These are phyloP conservation scores for Lycorma delicatula DNA, from an alignment of 1,140 invertebrate genomes.

Conservation along the genomic window DNA sequence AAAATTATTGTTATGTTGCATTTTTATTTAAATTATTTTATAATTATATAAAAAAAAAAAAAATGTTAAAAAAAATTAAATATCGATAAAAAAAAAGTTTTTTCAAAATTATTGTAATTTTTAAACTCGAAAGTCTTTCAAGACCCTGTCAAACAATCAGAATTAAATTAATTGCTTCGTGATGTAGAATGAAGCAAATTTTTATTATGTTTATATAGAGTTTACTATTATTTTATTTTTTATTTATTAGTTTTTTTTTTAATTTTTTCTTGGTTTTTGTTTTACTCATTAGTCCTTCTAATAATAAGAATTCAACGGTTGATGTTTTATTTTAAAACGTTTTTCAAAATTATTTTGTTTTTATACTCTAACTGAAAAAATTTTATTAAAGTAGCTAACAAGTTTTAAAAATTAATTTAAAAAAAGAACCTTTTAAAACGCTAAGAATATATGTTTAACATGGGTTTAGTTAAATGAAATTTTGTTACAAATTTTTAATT, in stretches of 20 bases:
- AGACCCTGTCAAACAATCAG: conserved; percentile 1
- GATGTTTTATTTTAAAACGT: too few relatives aligned
- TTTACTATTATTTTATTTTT: neutral
- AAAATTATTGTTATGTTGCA: neutral
- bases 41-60: neutral
- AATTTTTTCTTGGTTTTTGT: neutral
- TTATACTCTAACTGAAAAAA: too few relatives aligned
- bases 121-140: conserved; percentile 3
- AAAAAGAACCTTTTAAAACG: too few relatives aligned
- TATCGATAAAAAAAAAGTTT: too few relatives aligned
- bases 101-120: too few relatives aligned
- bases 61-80: too few relatives aligned
- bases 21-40: neutral
- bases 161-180: neutral
- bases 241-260: neutral
- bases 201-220: neutral
- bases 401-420: too few relatives aligned
- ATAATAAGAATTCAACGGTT: neutral
- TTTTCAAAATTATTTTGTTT: too few relatives aligned
- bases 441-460: too few relatives aligned
- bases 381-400: too few relatives aligned
- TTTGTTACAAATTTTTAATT: too few relatives aligned
- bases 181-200: neutral
- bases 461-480: too few relatives aligned
- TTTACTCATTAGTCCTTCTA: neutral